Conservation (phyloP, 2,797 vertebrate species). For the Halcyon smyrnensis region DNA sequence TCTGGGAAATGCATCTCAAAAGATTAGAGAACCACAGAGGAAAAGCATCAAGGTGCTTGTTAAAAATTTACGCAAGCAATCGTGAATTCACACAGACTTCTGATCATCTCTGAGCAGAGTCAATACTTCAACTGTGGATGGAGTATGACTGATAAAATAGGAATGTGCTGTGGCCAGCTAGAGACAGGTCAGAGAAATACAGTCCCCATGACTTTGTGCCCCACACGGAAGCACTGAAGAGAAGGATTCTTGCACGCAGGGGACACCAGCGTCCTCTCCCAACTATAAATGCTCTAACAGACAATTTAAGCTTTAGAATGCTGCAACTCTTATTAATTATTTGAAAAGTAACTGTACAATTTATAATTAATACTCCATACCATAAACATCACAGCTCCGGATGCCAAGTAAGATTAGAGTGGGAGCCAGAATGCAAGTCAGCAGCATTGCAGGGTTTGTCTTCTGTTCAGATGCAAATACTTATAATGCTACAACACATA, state of each 20-base stretch:
- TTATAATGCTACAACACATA: not conserved
- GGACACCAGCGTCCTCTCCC: not conserved
- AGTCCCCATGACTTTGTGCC: not conserved
- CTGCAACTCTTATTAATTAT: not conserved
- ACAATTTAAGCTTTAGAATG: not conserved
- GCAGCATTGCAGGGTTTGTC: not conserved
- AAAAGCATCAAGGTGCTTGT: not conserved
- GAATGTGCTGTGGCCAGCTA: not conserved
- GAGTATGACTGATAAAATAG: not conserved
- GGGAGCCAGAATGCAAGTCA: conserved; percentile 8
- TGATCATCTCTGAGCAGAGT: not conserved
- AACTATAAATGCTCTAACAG: not conserved
- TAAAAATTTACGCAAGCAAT: not conserved
- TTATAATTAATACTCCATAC: not conserved
- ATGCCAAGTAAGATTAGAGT: not conserved
- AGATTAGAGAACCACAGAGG: not conserved
- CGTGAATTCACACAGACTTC: not conserved
- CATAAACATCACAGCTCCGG: not conserved
- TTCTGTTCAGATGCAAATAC: not conserved
- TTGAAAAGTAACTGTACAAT: not conserved
- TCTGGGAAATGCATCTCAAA: not conserved
- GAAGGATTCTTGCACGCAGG: not conserved
- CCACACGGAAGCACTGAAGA: not conserved
- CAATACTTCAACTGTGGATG: not conserved
- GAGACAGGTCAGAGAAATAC: not conserved